Base-by-base conservation (phyloP, 2,888 invertebrate species). In the Ganaspis brasiliensis region DNA sequence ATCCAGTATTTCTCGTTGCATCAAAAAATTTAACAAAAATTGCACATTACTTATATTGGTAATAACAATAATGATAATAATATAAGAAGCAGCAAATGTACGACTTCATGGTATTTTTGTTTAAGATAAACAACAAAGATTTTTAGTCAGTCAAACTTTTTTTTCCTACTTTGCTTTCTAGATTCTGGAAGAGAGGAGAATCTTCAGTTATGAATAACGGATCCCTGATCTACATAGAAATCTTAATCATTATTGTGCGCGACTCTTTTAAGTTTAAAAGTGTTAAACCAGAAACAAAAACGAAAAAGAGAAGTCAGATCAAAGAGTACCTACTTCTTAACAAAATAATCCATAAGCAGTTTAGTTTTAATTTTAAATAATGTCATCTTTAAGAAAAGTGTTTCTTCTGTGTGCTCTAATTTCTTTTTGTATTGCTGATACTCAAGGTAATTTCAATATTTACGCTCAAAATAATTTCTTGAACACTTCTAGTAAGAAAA, bases 151-250 rank as follows among this genome's bases (percentile, higher is more conserved):
- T 40, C 45, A 67, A 63, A 21, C 1, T 12, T 40, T 63, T 40
- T 63, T 67, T 67, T 40, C 21, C 24, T n/a, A 45, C 40, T 40
- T 6, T 40, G 21, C 14, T 67, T 40, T 67, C 21, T 40, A 40
- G 35, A 37, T 61, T 61, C 37, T 12, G 14, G 45, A 45, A n/a
- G 45, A 67, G 67, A 45, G 67, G 67, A 67, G 67, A 9, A 67
- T 67, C 24, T 67, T 67, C 67, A 67, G 67, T 67, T 67, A 67
- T 45, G 67, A 24, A 67, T 67, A 67, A 67, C 67, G 67, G 67
- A 45, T 14, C 45, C 24, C 6, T 21, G 40, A 67, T 45, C 45
- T 40, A 67, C 67, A 67, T 67, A 45, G 67, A 67, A 67, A 67
- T 26, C 67, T 19, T 52, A 52, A 16, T 52, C 40, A 8, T n/a